A percentile compares a stretch with the other conserved stretches of the same genome.
Evolutionary conservation across 2,113 vertebrate species (phyloP).

Genomic region (Merops nubicus): DNA sequence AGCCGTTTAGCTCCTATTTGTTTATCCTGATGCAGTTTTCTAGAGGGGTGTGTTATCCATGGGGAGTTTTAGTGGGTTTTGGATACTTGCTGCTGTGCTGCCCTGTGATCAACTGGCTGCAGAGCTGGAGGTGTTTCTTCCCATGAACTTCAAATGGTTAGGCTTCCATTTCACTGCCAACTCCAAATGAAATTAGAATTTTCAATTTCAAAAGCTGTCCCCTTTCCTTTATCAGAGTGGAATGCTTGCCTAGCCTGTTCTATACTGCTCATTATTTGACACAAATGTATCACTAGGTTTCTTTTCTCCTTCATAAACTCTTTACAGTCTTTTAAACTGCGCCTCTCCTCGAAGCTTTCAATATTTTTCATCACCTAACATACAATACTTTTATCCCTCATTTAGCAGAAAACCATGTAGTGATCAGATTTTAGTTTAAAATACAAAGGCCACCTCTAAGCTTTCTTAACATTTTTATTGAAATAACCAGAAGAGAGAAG

Average conservation of each 20-base stretch:
- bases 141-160: neutral
- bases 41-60: neutral
- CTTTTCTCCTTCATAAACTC: neutral
- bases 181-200: neutral
- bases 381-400: neutral
- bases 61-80: neutral
- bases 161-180: neutral
- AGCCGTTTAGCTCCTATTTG: neutral
- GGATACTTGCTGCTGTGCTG: neutral
- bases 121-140: neutral
- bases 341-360: neutral
- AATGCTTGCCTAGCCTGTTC: neutral
- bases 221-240: neutral
- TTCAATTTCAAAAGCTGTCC: neutral
- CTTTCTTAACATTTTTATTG: neutral
- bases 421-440: conserved; percentile 10
- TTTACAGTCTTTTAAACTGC: neutral
- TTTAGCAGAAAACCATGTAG: neutral
- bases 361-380: conserved; percentile 22
- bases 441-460: neutral
- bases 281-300: neutral
- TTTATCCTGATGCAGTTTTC: neutral
- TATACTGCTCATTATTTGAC: conserved; percentile 11
- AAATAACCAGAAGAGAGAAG: neutral
- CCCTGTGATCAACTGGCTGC: neutral